Conservation (phyloP, 2,797 vertebrate genomes). For the Chanos chanos region DNA sequence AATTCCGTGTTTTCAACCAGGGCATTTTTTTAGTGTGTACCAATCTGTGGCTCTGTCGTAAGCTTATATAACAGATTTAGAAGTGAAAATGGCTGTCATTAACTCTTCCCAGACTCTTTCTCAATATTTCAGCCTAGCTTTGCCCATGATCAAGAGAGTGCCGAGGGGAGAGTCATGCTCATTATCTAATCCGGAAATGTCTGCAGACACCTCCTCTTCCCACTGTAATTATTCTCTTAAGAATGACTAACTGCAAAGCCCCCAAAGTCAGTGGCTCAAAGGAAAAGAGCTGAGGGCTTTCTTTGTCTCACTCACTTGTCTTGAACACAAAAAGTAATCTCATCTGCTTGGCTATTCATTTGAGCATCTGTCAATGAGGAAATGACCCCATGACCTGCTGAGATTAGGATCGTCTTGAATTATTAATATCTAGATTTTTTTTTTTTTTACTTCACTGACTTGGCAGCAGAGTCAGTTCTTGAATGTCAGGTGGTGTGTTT, state of each 20-base stretch:
- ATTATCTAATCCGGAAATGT: constrained; percentile 50
- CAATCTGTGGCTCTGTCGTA: too few relatives aligned
- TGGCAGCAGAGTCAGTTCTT: constrained; percentile 30
- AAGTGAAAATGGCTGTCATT: too few relatives aligned
- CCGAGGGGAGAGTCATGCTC: constrained; percentile 45
- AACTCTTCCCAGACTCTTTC: background rate
- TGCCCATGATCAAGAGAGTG: constrained; percentile 2
- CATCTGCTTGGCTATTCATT: constrained; percentile 57
- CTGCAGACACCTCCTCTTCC: constrained; percentile 41
- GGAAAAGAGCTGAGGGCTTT: constrained; percentile 37
- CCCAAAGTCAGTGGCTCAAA: constrained; percentile 50
- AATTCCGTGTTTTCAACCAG: too few relatives aligned
- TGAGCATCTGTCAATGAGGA: constrained; percentile 39
- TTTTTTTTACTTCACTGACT: constrained; percentile 43
- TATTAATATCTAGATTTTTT: too few relatives aligned
- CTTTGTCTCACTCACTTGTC: constrained; percentile 49
- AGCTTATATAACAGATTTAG: too few relatives aligned
- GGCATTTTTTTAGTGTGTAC: too few relatives aligned
- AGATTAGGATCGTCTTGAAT: constrained; percentile 57
- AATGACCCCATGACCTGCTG: constrained; percentile 41
- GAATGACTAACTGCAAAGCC: constrained; percentile 36
- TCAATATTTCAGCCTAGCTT: constrained; percentile 17
- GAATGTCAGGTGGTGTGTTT: constrained; percentile 38
- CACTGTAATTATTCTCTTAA: constrained; percentile 37
- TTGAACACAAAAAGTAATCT: constrained; percentile 60